A percentile compares a stretch with the other conserved stretches of the same genome.
Conservation (phyloP, 2,888 invertebrate genomes). For the Sipunculus nudus region DNA sequence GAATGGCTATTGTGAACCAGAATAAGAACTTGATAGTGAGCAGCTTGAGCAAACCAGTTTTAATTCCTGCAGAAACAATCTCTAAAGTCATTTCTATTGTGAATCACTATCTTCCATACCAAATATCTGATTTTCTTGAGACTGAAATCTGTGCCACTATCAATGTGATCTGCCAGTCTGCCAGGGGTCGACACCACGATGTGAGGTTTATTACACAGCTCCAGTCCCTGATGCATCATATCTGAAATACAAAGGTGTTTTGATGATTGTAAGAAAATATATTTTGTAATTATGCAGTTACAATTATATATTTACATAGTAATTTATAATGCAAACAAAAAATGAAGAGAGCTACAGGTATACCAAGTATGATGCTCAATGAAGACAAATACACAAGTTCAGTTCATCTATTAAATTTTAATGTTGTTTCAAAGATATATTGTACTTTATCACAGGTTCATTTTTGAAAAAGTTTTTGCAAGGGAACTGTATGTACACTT, state of each 20-base stretch:
- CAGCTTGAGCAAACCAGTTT: no score
- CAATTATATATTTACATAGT: background rate
- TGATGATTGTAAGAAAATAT: background rate
- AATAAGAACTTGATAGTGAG: no score
- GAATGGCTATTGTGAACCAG: no score
- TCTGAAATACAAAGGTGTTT: slow-evolving; percentile 47
- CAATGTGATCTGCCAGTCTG: slow-evolving; percentile 88
- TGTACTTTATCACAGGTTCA: no score
- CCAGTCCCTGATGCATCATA: slow-evolving; percentile 86
- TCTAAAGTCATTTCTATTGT: no score
- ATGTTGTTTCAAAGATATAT: background rate
- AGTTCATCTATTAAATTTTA: background rate
- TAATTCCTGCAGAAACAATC: no score
- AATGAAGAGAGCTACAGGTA: background rate
- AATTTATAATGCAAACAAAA: background rate
- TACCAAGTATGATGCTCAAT: background rate
- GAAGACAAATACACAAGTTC: background rate
- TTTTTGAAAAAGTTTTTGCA: no score
- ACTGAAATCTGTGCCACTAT: slow-evolving; percentile 74
- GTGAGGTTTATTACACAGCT: slow-evolving; percentile 86
- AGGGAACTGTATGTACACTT: no score
- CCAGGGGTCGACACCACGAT: slow-evolving; percentile 97
- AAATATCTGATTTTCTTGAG: slow-evolving; percentile 63
- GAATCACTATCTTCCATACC: no score
- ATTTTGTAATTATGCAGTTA: no score